Conservation (phyloP, 2,113 vertebrate species). For the Bos taurus region ARS-UCD2.0 NC_037330.1:105590001-105590500, state of each 20-base stretch:
- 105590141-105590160: not conserved
- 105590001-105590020: not conserved
- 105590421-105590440: not conserved
- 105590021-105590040: not conserved
- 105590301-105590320: not conserved
- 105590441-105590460: not conserved
- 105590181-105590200: not conserved
- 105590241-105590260: not conserved
- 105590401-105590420: not conserved
- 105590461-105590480: not conserved
- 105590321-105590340: not conserved
- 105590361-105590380: not conserved
- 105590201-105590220: not conserved
- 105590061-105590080: not conserved
- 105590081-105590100: not conserved
- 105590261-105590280: not conserved
- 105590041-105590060: not conserved
- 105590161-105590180: not conserved
- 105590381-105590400: not conserved
- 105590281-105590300: not conserved
- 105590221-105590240: not conserved
- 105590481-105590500: not conserved
- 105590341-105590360: not conserved
- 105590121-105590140: not conserved
- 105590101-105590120: not conserved